Percentiles rank a stretch among this genome's conserved stretches.
phyloP scores from a whole-genome alignment of 2,888 invertebrate species.

The Conchocele bisecta region DNA sequence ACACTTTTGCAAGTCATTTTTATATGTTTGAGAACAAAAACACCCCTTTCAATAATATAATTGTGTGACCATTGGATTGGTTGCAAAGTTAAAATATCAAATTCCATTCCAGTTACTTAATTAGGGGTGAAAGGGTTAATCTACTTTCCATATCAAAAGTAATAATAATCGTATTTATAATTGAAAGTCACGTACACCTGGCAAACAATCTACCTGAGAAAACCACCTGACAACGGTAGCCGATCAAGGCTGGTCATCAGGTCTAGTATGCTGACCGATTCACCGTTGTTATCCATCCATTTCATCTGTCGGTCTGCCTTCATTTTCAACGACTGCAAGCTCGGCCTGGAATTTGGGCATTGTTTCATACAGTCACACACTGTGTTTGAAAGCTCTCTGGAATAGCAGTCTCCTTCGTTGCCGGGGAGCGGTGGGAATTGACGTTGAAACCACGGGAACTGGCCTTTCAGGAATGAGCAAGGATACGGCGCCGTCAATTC shows the following conservation, averaged over 20 bases:
- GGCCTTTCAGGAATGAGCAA: constrained; percentile 9
- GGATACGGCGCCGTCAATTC: constrained; percentile 64
- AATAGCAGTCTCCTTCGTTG: constrained; percentile 43
- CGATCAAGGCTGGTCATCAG: constrained; percentile 44
- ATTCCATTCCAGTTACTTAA: too few species aligned
- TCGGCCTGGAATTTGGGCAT: constrained; percentile 48
- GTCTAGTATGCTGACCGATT: constrained; percentile 26
- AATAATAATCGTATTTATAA: too few species aligned
- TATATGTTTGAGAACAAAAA: too few species aligned
- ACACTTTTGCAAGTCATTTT: too few species aligned
- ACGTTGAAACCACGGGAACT: constrained; percentile 1
- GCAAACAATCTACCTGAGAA: constrained; percentile 18
- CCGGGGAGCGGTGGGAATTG: constrained; percentile 42
- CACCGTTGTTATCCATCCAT: constrained; percentile 25
- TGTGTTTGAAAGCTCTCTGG: constrained; percentile 46
- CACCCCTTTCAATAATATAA: too few species aligned
- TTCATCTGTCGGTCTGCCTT: constrained; percentile 39
- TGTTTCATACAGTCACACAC: constrained; percentile 53
- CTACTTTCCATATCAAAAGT: too few species aligned
- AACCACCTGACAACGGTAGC: constrained; percentile 47
- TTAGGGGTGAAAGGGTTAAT: too few species aligned
- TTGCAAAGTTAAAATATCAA: too few species aligned
- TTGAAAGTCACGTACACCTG: too few species aligned
- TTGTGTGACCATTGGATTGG: too few species aligned
- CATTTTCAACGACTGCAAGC: constrained; percentile 33